A percentile compares a stretch with the other conserved stretches of the same genome.
phyloP scores from a whole-genome alignment of 2,113 vertebrate genomes.

The Empidonax alnorum region DNA sequence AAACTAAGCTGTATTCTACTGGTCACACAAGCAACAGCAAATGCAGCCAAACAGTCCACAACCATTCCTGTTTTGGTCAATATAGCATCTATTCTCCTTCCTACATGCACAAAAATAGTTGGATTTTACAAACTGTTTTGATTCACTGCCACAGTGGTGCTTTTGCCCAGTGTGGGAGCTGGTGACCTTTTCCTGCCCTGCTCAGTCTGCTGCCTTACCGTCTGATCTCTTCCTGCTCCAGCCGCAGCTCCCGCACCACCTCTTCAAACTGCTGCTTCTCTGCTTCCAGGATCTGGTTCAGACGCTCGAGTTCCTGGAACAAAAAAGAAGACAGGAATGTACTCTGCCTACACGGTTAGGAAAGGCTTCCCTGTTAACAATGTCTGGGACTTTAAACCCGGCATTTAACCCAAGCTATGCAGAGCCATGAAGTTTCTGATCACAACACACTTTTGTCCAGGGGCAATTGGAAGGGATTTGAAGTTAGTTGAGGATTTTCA shows the following conservation, averaged over 20 bases:
- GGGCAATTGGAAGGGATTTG: not conserved
- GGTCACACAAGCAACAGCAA: not conserved
- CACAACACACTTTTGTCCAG: not conserved
- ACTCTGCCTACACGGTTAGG: not conserved
- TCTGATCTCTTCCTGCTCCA: conserved; percentile 94
- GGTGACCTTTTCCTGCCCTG: not conserved
- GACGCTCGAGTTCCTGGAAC: conserved; percentile 87
- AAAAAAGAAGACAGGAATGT: not conserved
- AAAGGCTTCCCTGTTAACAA: not conserved
- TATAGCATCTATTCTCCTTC: not conserved
- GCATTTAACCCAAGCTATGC: not conserved
- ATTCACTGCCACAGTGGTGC: not conserved
- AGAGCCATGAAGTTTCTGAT: not conserved
- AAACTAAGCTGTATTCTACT: not conserved
- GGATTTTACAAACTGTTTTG: not conserved
- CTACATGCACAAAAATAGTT: not conserved
- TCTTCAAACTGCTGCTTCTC: conserved; percentile 96
- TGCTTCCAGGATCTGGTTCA: conserved; percentile 92
- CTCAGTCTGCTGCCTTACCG: conserved; percentile 57
- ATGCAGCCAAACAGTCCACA: not conserved
- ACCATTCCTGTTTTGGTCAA: fast-evolving
- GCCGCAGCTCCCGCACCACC: conserved; percentile 89
- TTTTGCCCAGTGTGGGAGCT: fast-evolving
- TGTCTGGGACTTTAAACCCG: not conserved
- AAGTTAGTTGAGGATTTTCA: not conserved